Percentiles rank a stretch among this genome's conserved stretches.
Conservation (phyloP, 2,888 invertebrate genomes). For the Diplolepis rosae region DNA sequence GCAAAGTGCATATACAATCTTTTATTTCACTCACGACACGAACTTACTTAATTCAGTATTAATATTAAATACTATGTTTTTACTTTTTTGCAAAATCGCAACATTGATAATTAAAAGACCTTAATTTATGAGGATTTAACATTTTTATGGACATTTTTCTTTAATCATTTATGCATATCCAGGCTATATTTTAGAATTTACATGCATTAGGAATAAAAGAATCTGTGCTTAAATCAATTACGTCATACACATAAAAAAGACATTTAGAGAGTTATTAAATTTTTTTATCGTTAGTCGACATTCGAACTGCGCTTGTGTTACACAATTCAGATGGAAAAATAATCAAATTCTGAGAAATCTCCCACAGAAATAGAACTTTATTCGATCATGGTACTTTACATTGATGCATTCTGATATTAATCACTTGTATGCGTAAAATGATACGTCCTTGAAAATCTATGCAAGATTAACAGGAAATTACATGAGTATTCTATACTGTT, state of each 20-base stretch:
- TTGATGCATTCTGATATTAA: slow-evolving; percentile 23
- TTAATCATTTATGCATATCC: background rate
- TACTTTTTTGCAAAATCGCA: background rate
- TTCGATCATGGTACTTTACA: slow-evolving; percentile 1
- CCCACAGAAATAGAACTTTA: slow-evolving; percentile 10
- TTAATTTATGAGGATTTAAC: background rate
- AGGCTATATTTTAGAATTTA: background rate
- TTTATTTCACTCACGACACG: too few species aligned
- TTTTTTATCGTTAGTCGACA: slow-evolving; percentile 3
- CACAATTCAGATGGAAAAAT: slow-evolving; percentile 26
- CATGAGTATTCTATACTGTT: background rate
- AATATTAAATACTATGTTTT: background rate
- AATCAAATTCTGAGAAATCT: slow-evolving; percentile 24
- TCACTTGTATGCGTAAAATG: background rate
- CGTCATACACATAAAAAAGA: slow-evolving; percentile 11
- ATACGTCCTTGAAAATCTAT: slow-evolving; percentile 11
- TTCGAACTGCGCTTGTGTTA: slow-evolving; percentile 12
- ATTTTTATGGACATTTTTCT: background rate
- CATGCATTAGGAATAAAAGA: slow-evolving; percentile 18
- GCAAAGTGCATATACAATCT: too few species aligned
- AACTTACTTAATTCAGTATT: too few species aligned
- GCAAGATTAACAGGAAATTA: background rate
- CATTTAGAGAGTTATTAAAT: slow-evolving; percentile 8
- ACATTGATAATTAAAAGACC: background rate
- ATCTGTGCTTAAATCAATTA: slow-evolving; percentile 10